Evolutionary conservation across 2,888 invertebrate species (phyloP).

Genomic region (Chymomyza caudatula): DNA sequence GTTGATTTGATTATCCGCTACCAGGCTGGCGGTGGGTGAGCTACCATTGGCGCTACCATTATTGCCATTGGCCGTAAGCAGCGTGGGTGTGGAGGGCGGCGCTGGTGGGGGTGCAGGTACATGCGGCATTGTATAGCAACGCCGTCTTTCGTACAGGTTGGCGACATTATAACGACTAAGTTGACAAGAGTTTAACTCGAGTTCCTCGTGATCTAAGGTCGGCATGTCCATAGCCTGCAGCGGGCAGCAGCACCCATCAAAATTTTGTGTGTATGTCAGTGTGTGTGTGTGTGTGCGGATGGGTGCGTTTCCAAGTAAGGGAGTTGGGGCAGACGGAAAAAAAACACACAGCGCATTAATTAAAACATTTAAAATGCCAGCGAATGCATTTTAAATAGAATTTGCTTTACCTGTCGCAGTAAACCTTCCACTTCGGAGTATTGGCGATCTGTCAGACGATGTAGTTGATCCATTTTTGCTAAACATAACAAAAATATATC

Average conservation of each 20-base stretch:
- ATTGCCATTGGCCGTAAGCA: constrained; percentile 65
- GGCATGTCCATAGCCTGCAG: constrained; percentile 63
- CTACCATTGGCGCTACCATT: constrained; percentile 32
- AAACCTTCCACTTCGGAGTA: constrained; percentile 63
- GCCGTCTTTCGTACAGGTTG: constrained; percentile 57
- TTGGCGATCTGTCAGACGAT: constrained; percentile 66
- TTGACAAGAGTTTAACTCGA: constrained; percentile 58
- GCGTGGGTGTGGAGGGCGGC: constrained; percentile 74
- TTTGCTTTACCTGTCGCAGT: constrained; percentile 47
- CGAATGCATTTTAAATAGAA: constrained; percentile 7
- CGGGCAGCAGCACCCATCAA: neutral
- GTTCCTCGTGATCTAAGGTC: constrained; percentile 59
- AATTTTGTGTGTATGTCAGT: constrained; percentile 26
- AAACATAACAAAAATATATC: constrained; percentile 45
- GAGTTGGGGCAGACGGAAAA: constrained; percentile 39
- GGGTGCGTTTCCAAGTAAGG: constrained; percentile 48
- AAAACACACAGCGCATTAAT: constrained; percentile 36
- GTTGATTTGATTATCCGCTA: constrained; percentile 61
- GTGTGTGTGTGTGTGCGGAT: constrained; percentile 61
- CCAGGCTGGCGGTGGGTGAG: constrained; percentile 51
- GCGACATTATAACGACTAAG: constrained; percentile 59
- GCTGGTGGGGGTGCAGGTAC: constrained; percentile 70
- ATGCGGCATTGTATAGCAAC: constrained; percentile 75
- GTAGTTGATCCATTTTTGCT: constrained; percentile 55
- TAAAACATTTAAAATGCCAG: constrained; percentile 7